These are phyloP conservation scores for Allophyes oxyacanthae DNA, from an alignment of 2,888 invertebrate species.

Conservation along the genomic window DNA sequence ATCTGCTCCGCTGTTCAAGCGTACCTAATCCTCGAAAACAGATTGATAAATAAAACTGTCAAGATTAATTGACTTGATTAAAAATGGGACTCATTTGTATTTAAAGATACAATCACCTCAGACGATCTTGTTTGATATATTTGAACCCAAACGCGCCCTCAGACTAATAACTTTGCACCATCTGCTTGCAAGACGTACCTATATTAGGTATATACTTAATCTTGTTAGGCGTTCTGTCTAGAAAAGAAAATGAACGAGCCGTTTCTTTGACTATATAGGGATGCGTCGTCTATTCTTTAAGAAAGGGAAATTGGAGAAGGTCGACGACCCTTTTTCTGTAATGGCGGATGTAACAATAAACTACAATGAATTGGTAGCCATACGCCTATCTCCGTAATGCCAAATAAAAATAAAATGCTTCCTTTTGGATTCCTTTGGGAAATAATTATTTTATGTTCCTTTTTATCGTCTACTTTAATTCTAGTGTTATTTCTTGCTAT, in stretches of 20 bases:
- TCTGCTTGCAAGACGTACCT: too few species aligned
- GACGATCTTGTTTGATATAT: background rate
- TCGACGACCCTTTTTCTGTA: conserved; percentile 16
- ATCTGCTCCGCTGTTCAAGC: background rate
- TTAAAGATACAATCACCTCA: conserved; percentile 6
- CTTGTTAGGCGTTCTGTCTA: too few species aligned
- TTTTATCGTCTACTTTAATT: conserved; percentile 11
- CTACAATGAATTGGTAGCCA: conserved; percentile 33
- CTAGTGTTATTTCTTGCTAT: background rate
- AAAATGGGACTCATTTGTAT: conserved; percentile 25
- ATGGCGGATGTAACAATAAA: conserved; percentile 29
- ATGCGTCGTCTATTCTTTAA: conserved; percentile 8
- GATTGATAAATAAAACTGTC: conserved; percentile 20
- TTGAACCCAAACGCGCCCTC: too few species aligned
- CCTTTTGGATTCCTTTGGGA: conserved; percentile 24
- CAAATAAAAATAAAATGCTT: conserved; percentile 25
- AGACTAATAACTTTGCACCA: too few species aligned
- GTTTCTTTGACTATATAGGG: conserved; percentile 14
- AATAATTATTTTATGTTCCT: conserved; percentile 18
- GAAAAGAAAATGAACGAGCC: background rate
- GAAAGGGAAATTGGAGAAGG: conserved; percentile 29
- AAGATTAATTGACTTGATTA: conserved; percentile 17
- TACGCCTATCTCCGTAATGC: conserved; percentile 24
- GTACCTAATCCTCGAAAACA: background rate
- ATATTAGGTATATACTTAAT: too few species aligned